phyloP scores from a whole-genome alignment of 1,140 invertebrate genomes.

The Mamestra configurata region DNA sequence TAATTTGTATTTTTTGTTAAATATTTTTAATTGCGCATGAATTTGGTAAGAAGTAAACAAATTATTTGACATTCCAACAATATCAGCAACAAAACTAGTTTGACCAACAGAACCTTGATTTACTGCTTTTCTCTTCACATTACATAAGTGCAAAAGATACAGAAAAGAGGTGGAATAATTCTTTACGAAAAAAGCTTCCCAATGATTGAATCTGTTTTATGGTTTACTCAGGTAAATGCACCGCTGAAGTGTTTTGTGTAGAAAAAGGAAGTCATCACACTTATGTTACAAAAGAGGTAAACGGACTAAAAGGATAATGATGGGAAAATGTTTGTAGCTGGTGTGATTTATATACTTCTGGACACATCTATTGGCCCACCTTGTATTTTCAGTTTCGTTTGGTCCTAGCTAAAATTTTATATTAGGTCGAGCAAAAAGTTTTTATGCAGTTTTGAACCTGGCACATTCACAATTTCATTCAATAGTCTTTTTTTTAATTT shows the following conservation, averaged over 20 bases:
- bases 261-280: slow-evolving; percentile 30
- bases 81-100: not conserved
- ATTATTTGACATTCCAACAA: too few relatives aligned
- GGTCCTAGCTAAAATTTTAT: too few relatives aligned
- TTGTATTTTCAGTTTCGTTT: too few relatives aligned
- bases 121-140: not conserved
- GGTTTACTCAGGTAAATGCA: slow-evolving; percentile 37
- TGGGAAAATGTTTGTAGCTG: slow-evolving; percentile 7
- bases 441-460: too few relatives aligned
- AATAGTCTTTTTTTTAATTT: too few relatives aligned
- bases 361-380: too few relatives aligned
- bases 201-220: slow-evolving; percentile 36
- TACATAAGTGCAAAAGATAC: not conserved
- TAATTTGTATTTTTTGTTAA: too few relatives aligned
- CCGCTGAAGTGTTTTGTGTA: not conserved
- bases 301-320: slow-evolving; percentile 9
- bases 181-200: slow-evolving; percentile 28
- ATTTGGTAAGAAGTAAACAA: too few relatives aligned
- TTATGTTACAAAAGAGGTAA: slow-evolving; percentile 16
- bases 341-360: slow-evolving; percentile 1
- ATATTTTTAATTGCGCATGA: too few relatives aligned
- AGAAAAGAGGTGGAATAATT: slow-evolving; percentile 15
- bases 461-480: too few relatives aligned
- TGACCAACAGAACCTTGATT: not conserved
- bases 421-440: too few relatives aligned